Conservation (phyloP, 2,113 vertebrate genomes). For the Acinonyx jubatus region DNA sequence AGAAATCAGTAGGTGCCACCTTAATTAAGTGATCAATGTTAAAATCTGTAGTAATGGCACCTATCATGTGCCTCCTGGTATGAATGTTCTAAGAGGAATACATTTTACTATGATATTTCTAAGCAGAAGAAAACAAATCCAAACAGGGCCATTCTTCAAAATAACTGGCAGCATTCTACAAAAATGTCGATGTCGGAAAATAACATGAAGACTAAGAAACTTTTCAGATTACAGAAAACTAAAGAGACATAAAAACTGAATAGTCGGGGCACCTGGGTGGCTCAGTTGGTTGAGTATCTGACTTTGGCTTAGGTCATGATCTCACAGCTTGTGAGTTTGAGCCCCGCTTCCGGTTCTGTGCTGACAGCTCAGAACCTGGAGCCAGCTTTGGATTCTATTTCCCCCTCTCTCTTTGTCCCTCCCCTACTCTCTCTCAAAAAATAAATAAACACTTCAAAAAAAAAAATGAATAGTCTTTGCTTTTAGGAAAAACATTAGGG, state of each 20-base stretch:
- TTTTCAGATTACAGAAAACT: slow-evolving; percentile 19
- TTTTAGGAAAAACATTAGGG: background rate
- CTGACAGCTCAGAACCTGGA: too few species aligned
- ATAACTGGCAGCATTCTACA: background rate
- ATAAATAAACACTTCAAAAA: background rate
- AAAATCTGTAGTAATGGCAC: background rate
- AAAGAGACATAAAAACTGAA: background rate
- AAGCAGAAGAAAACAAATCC: background rate
- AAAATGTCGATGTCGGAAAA: slow-evolving; percentile 14
- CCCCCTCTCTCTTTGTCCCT: too few species aligned
- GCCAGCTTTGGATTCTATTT: too few species aligned
- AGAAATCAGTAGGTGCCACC: background rate
- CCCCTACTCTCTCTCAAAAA: too few species aligned
- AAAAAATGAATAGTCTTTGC: background rate
- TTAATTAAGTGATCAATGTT: background rate
- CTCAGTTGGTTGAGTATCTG: too few species aligned
- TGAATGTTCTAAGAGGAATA: background rate
- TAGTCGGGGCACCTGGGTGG: background rate
- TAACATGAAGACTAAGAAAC: slow-evolving; percentile 15
- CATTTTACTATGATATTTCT: background rate
- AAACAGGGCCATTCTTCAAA: background rate
- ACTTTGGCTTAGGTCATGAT: too few species aligned
- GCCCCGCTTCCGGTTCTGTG: too few species aligned
- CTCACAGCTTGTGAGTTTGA: too few species aligned
- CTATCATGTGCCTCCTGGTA: background rate